These are phyloP conservation scores for Pelobates fuscus DNA, from an alignment of 2,113 vertebrate species.

Conservation along the genomic window DNA sequence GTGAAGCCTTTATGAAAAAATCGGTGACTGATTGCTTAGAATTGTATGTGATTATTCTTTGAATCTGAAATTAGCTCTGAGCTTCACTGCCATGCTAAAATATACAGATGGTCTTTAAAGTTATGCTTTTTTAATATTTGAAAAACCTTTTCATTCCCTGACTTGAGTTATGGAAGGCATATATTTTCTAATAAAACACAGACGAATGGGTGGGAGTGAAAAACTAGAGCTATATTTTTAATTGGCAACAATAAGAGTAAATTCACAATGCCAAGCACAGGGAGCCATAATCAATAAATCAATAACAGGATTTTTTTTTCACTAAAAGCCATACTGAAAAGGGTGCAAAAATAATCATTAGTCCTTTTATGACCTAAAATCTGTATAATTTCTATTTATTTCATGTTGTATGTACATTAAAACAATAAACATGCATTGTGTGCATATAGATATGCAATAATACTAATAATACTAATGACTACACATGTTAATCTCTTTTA, in stretches of 20 bases:
- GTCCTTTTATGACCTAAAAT: constrained; percentile 33
- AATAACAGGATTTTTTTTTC: constrained; percentile 38
- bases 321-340: constrained; percentile 43
- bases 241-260: constrained; percentile 47
- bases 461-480: too few species aligned
- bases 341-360: constrained; percentile 47
- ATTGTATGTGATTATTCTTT: constrained; percentile 62
- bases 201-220: constrained; percentile 38
- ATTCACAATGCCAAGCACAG: constrained; percentile 25
- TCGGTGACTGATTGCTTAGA: constrained; percentile 58
- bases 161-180: constrained; percentile 28
- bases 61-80: constrained; percentile 63
- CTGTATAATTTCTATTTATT: not conserved
- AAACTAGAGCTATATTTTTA: constrained; percentile 47
- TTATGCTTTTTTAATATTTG: constrained; percentile 27
- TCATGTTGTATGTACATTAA: too few species aligned
- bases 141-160: constrained; percentile 18
- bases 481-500: too few species aligned
- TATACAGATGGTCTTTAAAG: constrained; percentile 61
- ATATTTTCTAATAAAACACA: constrained; percentile 43
- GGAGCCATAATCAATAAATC: constrained; percentile 48
- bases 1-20: constrained; percentile 61
- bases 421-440: too few species aligned
- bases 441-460: too few species aligned
- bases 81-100: constrained; percentile 54